Conservation (phyloP, 2,888 invertebrate species). For the Orthosia gothica region DNA sequence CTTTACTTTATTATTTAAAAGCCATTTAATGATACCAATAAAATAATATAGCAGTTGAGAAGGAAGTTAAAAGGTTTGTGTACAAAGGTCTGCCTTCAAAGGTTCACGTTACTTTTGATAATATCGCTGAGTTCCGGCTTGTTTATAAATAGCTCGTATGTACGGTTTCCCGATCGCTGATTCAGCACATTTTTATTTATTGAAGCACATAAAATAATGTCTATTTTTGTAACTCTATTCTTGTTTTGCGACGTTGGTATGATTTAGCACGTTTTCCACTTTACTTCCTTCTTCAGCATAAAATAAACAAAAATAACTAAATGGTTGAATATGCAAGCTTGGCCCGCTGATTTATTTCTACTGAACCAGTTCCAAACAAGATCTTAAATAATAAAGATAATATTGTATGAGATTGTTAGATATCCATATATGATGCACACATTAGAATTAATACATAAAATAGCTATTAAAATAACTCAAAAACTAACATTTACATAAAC, state of each 20-base stretch:
- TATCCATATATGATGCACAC: slow-evolving; percentile 1
- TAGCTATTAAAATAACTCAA: neutral
- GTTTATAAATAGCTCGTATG: slow-evolving; percentile 4
- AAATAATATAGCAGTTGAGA: neutral
- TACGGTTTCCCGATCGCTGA: slow-evolving; percentile 5
- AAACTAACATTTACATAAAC: neutral
- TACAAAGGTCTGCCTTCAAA: slow-evolving; percentile 35
- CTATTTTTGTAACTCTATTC: slow-evolving; percentile 43
- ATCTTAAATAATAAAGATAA: neutral
- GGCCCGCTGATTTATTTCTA: neutral
- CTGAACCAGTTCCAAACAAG: slow-evolving; percentile 4
- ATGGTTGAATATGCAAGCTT: slow-evolving; percentile 4
- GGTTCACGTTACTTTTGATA: slow-evolving; percentile 41
- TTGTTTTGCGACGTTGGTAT: slow-evolving; percentile 25
- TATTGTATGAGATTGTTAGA: neutral
- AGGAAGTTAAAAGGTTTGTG: slow-evolving; percentile 34
- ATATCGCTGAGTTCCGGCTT: slow-evolving; percentile 40
- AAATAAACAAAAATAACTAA: slow-evolving; percentile 22
- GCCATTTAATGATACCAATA: neutral
- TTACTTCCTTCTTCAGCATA: slow-evolving; percentile 28
- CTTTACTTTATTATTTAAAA: neutral
- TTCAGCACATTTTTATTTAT: slow-evolving; percentile 17
- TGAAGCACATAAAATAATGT: slow-evolving; percentile 14
- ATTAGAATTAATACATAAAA: slow-evolving; percentile 15
- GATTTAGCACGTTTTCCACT: slow-evolving; percentile 36